These are phyloP conservation scores for Augiades crinisus DNA, from an alignment of 2,888 invertebrate genomes.

Conservation along the genomic window DNA sequence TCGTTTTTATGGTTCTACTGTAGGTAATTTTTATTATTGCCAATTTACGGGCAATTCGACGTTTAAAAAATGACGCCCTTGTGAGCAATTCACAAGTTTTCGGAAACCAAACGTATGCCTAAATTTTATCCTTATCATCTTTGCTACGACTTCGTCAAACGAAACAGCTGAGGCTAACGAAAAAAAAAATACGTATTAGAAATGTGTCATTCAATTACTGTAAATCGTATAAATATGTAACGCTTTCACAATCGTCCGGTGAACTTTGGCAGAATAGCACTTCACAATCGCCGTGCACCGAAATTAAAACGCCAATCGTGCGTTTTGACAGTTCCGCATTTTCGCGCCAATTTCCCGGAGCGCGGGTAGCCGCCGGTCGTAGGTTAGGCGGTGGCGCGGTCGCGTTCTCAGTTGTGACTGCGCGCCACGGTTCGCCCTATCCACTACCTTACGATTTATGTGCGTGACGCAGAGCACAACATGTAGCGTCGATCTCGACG, in stretches of 20 bases:
- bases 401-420: constrained; percentile 66
- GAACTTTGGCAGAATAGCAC: constrained; percentile 30
- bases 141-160: not conserved
- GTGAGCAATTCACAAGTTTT: not conserved
- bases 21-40: constrained; percentile 20
- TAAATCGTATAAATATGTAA: not conserved
- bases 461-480: constrained; percentile 71
- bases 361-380: constrained; percentile 44
- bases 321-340: constrained; percentile 68
- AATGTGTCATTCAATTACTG: constrained; percentile 9
- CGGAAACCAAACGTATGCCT: not conserved
- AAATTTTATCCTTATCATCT: not conserved
- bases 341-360: constrained; percentile 77
- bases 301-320: constrained; percentile 48
- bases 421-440: constrained; percentile 54
- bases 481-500: constrained; percentile 44
- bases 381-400: constrained; percentile 49
- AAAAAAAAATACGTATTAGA: constrained; percentile 4
- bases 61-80: constrained; percentile 4
- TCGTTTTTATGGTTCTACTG: constrained; percentile 18
- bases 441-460: constrained; percentile 67
- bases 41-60: constrained; percentile 12
- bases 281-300: constrained; percentile 40
- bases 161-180: not conserved
- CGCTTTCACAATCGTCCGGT: constrained; percentile 1